Percentiles rank a stretch among this genome's conserved stretches.
Conservation (phyloP, 2,113 vertebrate genomes). For the Gymnorhina tibicen region DNA sequence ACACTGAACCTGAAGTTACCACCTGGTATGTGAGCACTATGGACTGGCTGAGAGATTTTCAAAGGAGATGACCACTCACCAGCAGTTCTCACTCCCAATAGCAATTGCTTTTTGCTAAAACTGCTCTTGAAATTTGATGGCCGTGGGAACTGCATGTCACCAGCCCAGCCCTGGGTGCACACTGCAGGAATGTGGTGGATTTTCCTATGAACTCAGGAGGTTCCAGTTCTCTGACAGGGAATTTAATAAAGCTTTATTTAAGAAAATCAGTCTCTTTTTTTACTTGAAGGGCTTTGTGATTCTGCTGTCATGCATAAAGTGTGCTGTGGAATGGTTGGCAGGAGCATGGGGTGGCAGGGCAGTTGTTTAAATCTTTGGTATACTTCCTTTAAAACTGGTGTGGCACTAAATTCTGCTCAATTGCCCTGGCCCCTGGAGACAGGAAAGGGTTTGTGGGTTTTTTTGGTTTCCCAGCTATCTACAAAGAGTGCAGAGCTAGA, state of each 20-base stretch:
- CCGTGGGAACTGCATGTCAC: accelerated
- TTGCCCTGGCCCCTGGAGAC: background rate
- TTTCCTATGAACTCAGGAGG: background rate
- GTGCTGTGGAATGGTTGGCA: background rate
- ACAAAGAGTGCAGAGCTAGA: background rate
- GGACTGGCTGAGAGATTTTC: background rate
- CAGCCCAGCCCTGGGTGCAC: background rate
- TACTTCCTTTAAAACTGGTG: background rate
- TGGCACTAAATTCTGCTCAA: background rate
- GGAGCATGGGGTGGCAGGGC: background rate
- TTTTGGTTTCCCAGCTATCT: background rate
- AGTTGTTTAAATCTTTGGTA: background rate
- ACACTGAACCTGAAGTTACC: background rate
- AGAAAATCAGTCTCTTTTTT: background rate
- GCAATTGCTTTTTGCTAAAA: background rate
- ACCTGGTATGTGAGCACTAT: background rate
- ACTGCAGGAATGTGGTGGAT: background rate
- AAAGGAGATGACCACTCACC: background rate
- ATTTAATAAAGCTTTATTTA: background rate
- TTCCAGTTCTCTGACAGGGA: background rate
- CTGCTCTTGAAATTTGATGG: accelerated
- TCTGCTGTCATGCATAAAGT: background rate
- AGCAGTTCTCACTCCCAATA: background rate
- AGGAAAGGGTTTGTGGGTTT: background rate
- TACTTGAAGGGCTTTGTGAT: background rate